Evolutionary conservation across 2,888 invertebrate species (phyloP).

Genomic region (Abscondita cerata): DNA sequence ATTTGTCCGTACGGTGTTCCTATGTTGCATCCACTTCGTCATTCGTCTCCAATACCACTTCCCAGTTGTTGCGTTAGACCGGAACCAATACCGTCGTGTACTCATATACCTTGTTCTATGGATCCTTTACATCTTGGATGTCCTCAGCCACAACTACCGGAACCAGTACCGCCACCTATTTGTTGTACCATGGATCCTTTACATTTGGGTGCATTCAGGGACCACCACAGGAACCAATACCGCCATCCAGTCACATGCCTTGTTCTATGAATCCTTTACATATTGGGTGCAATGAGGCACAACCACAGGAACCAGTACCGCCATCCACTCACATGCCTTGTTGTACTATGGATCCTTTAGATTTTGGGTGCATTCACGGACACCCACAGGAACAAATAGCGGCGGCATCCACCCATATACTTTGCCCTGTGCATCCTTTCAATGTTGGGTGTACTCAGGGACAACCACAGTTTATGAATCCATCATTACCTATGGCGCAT

Average conservation of each 20-base stretch:
- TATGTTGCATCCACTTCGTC: constrained; percentile 9
- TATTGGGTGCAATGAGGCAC: constrained; percentile 5
- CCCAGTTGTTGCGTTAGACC: constrained; percentile 12
- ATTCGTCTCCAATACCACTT: constrained; percentile 8
- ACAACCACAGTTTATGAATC: constrained; percentile 1
- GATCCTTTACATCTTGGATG: constrained; percentile 1
- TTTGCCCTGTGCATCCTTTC: constrained; percentile 12
- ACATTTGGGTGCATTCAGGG: too few species aligned
- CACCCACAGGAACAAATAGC: constrained; percentile 1
- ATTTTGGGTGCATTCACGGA: too few species aligned
- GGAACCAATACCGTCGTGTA: constrained; percentile 4
- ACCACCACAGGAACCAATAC: constrained; percentile 4
- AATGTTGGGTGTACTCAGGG: constrained; percentile 8
- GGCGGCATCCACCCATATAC: constrained; percentile 11
- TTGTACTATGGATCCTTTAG: constrained; percentile 6
- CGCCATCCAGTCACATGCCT: constrained; percentile 13
- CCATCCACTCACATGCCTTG: constrained; percentile 16
- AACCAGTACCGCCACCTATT: constrained; percentile 5
- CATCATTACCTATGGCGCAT: constrained; percentile 12
- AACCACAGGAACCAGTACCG: constrained; percentile 5
- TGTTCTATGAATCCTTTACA: constrained; percentile 11
- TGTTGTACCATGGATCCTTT: constrained; percentile 13
- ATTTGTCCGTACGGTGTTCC: constrained; percentile 13
- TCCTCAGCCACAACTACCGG: constrained; percentile 7
- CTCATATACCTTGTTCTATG: constrained; percentile 16